phyloP scores from a whole-genome alignment of 2,113 vertebrate genomes.

The Carlito syrichta region DNA sequence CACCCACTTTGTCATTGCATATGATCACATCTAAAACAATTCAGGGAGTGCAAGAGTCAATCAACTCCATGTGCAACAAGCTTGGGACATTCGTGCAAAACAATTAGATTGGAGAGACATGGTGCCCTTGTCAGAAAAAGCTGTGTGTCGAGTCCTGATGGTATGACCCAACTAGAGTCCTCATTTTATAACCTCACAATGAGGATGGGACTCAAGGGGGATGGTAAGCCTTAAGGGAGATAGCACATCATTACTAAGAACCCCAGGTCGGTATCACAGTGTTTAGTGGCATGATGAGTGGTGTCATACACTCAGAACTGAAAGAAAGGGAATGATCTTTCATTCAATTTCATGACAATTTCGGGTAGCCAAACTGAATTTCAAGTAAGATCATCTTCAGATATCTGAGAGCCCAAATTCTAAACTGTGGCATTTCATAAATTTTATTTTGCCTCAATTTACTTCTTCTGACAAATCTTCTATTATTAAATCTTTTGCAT shows the following conservation, averaged over 20 bases:
- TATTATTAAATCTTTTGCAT: neutral
- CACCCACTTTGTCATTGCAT: slow-evolving; percentile 15
- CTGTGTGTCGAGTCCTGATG: rapidly evolving
- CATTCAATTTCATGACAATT: no score
- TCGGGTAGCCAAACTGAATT: neutral
- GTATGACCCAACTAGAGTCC: neutral
- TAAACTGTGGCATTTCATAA: neutral
- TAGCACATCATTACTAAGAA: neutral
- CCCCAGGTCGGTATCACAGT: no score
- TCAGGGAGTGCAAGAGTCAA: neutral
- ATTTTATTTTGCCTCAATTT: neutral
- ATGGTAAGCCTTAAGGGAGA: neutral
- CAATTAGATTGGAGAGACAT: neutral
- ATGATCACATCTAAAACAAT: neutral
- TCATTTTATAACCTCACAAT: neutral
- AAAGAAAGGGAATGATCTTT: neutral
- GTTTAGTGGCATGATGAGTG: neutral
- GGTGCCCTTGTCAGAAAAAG: neutral
- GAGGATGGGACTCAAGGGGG: neutral
- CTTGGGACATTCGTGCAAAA: neutral
- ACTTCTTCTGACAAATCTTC: neutral
- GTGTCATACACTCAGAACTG: neutral
- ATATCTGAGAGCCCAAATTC: neutral
- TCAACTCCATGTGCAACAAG: neutral
- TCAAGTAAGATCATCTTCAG: neutral